Evolutionary conservation across 2,113 vertebrate genomes (phyloP).

Genomic region (Acinonyx jubatus): DNA sequence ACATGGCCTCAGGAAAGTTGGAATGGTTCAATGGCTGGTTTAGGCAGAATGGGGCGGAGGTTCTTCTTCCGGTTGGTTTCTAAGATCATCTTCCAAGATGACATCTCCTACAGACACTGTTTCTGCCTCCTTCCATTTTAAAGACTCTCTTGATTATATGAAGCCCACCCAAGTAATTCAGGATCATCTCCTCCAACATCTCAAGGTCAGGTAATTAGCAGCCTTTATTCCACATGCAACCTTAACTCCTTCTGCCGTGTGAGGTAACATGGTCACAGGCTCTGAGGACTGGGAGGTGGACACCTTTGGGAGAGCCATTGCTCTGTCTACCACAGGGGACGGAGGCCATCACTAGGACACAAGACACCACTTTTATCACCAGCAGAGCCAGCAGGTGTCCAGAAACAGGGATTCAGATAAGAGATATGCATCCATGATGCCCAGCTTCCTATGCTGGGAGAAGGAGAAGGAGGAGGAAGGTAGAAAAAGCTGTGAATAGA

Average conservation of each 20-base stretch:
- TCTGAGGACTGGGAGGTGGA: not conserved
- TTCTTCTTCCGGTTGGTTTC: not conserved
- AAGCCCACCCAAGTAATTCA: not conserved
- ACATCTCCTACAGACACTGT: fast-evolving
- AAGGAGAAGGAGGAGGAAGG: not conserved
- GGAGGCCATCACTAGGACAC: not conserved
- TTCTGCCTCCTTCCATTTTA: not conserved
- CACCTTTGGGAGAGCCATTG: not conserved
- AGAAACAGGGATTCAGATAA: not conserved
- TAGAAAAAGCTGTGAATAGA: not conserved
- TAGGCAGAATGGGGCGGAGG: not conserved
- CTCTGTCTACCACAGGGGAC: not conserved
- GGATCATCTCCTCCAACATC: not conserved
- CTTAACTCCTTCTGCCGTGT: not conserved
- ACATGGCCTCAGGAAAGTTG: too few species aligned
- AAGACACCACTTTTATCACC: not conserved
- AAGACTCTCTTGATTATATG: not conserved
- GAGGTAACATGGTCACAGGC: not conserved
- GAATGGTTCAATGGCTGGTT: not conserved
- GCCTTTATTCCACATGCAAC: not conserved
- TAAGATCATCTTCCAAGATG: not conserved
- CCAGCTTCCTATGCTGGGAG: not conserved
- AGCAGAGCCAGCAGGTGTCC: not conserved
- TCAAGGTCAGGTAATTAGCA: not conserved
- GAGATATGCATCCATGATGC: not conserved